Evolutionary conservation across 1,140 invertebrate species (phyloP).

Genomic region (Trichonephila clavipes): DNA sequence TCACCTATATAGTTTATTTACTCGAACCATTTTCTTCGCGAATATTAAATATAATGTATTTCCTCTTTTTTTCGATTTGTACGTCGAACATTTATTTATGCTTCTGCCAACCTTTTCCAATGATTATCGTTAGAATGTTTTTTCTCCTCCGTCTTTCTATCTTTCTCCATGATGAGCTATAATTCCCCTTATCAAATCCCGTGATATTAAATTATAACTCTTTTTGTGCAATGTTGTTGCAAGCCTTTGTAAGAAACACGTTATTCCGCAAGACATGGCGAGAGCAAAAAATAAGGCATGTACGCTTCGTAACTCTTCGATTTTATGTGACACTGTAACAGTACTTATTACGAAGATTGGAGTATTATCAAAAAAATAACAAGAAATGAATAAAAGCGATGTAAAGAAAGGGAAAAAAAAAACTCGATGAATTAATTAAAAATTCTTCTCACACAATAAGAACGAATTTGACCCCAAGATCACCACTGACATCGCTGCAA

Average conservation of each 20-base stretch:
- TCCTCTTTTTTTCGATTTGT: background rate
- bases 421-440: conserved; percentile 47
- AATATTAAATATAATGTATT: background rate
- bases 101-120: background rate
- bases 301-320: conserved; percentile 17
- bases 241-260: conserved; percentile 5
- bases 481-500: background rate
- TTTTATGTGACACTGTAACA: conserved; percentile 52
- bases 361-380: background rate
- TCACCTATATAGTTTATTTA: too few species aligned
- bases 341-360: conserved; percentile 35
- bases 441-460: conserved; percentile 49
- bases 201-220: background rate
- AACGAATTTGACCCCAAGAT: conserved; percentile 1
- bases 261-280: background rate
- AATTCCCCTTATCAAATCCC: background rate
- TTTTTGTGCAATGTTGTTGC: background rate
- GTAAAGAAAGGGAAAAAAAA: background rate
- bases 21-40: background rate
- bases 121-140: background rate
- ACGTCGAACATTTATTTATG: background rate
- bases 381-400: background rate
- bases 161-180: background rate
- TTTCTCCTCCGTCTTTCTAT: background rate
- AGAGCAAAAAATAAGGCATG: background rate